These are phyloP conservation scores for Dicycla oo DNA, from an alignment of 2,888 invertebrate species.

Conservation along the genomic window DNA sequence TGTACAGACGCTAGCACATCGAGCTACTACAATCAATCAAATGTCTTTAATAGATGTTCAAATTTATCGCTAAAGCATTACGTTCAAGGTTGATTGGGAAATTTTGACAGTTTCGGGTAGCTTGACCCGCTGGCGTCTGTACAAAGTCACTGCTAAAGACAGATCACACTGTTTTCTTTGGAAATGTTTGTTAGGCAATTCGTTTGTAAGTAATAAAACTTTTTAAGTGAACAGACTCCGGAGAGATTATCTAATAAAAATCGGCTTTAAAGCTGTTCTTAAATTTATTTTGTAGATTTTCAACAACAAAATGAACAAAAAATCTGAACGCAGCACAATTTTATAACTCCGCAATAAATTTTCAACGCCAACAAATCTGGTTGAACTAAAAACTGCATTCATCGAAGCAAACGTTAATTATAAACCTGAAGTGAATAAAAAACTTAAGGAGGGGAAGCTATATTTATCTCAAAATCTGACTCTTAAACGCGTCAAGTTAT, in stretches of 20 bases:
- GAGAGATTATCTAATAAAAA: background rate
- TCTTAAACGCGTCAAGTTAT: slow-evolving; percentile 78
- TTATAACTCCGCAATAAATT: slow-evolving; percentile 11
- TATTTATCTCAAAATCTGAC: slow-evolving; percentile 87
- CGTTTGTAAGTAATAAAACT: background rate
- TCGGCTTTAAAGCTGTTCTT: background rate
- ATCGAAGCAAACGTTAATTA: slow-evolving; percentile 51
- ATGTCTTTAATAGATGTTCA: too few species aligned
- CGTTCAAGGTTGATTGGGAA: too few species aligned
- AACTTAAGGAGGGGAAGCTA: slow-evolving; percentile 79
- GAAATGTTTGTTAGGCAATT: background rate
- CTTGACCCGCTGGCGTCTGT: too few species aligned
- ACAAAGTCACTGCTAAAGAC: background rate
- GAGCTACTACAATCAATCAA: too few species aligned
- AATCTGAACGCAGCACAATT: background rate
- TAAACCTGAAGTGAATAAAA: slow-evolving; percentile 70
- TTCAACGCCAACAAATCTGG: slow-evolving; percentile 25
- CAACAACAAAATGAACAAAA: background rate
- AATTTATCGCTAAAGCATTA: too few species aligned
- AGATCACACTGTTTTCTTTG: background rate
- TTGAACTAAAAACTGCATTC: slow-evolving; percentile 30
- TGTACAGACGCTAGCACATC: too few species aligned
- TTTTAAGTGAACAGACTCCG: background rate
- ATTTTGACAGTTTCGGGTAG: too few species aligned
- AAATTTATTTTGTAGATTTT: background rate